These are phyloP conservation scores for Eupsilia transversa DNA, from an alignment of 2,888 invertebrate genomes.

Conservation along the genomic window DNA sequence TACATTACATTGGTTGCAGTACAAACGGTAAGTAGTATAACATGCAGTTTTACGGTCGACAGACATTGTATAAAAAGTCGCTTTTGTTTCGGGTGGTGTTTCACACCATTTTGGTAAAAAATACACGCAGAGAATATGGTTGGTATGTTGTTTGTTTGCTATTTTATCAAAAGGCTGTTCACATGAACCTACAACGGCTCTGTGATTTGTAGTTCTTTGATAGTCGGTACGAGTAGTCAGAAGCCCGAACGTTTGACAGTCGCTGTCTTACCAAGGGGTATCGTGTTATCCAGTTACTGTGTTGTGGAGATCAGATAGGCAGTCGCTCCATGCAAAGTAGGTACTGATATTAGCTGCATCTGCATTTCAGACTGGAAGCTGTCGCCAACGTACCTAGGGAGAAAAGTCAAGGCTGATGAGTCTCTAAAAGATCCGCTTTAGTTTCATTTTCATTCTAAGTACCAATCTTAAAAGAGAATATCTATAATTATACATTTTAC, in stretches of 20 bases:
- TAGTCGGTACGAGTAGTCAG: background rate
- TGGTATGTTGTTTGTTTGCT: no score
- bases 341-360: background rate
- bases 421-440: background rate
- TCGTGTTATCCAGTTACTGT: background rate
- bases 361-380: background rate
- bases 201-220: background rate
- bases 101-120: conserved; percentile 13
- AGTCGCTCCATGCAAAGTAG: no score
- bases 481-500: background rate
- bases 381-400: no score
- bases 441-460: background rate
- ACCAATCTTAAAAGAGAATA: background rate
- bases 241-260: background rate
- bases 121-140: no score
- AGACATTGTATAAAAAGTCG: conserved; percentile 20
- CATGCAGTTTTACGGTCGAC: conserved; percentile 30
- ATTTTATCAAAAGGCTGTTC: background rate
- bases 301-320: background rate
- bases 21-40: conserved; percentile 16
- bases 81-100: background rate
- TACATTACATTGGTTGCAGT: conserved; percentile 42
- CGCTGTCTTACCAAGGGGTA: background rate
- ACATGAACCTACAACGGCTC: background rate
- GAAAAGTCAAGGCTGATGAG: background rate